Evolutionary conservation across 2,113 vertebrate genomes (phyloP).

Genomic region (Psittacula cyanocephala): DNA sequence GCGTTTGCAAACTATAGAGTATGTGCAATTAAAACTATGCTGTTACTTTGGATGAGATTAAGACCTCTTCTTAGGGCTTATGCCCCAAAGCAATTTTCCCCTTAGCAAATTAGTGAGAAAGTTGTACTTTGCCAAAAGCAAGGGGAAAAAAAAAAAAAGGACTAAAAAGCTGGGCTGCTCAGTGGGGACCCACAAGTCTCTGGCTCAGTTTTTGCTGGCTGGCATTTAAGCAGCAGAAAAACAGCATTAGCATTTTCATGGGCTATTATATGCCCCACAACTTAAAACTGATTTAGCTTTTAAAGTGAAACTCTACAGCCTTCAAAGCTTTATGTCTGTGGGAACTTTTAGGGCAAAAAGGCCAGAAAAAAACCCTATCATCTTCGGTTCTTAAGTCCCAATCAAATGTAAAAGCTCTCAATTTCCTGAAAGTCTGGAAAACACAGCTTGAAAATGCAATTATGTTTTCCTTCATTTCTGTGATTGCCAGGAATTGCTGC

Average conservation of each 20-base stretch:
- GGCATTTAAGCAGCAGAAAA: constrained; percentile 7
- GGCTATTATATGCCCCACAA: background rate
- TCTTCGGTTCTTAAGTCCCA: background rate
- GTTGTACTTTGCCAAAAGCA: background rate
- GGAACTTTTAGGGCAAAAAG: background rate
- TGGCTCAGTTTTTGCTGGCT: background rate
- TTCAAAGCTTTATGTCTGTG: background rate
- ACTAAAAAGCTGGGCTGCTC: background rate
- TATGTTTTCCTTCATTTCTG: background rate
- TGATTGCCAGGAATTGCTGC: background rate
- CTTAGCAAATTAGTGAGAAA: background rate
- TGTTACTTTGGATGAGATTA: background rate
- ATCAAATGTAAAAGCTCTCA: background rate
- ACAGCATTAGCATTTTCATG: background rate
- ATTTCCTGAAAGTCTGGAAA: background rate
- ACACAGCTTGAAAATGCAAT: background rate
- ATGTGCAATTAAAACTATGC: background rate
- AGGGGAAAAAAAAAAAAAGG: background rate
- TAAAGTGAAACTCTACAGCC: background rate
- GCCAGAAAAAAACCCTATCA: background rate
- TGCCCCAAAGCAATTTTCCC: background rate
- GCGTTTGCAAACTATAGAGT: background rate
- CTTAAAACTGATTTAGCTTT: background rate
- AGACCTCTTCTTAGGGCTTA: background rate
- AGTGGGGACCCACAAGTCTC: background rate